phyloP scores from a whole-genome alignment of 2,888 invertebrate species.

The Cephus runcator region DNA sequence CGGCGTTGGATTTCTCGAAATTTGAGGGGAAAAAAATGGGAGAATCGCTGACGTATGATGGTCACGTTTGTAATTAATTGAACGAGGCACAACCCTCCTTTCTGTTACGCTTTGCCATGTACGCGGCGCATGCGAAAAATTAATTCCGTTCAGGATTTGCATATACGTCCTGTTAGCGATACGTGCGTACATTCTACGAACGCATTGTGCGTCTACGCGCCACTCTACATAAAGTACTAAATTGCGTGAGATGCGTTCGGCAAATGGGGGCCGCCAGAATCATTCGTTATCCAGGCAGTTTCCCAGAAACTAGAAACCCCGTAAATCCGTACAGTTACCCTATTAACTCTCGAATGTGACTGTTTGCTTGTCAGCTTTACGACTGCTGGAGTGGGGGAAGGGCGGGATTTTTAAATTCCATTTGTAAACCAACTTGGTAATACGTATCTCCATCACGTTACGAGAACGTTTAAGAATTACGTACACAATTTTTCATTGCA shows the following conservation, averaged over 20 bases:
- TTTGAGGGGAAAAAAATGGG: not conserved
- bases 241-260: constrained; percentile 9
- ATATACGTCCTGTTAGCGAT: constrained; percentile 31
- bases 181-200: constrained; percentile 17
- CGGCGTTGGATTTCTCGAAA: not conserved
- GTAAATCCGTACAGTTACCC: not conserved
- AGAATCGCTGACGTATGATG: constrained; percentile 38
- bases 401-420: not conserved
- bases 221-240: constrained; percentile 2
- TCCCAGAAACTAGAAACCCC: constrained; percentile 5
- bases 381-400: not conserved
- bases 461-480: not conserved
- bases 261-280: not conserved
- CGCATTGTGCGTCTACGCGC: not conserved
- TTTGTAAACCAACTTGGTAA: not conserved
- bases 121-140: constrained; percentile 40
- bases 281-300: not conserved
- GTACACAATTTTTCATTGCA: not conserved
- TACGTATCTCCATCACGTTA: not conserved
- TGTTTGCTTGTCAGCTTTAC: not conserved
- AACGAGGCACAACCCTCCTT: constrained; percentile 34
- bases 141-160: constrained; percentile 38
- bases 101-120: constrained; percentile 32
- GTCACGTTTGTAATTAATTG: constrained; percentile 48
- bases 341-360: not conserved